Base-by-base conservation (phyloP, 2,797 vertebrate species). In the Tachyglossus aculeatus region DNA sequence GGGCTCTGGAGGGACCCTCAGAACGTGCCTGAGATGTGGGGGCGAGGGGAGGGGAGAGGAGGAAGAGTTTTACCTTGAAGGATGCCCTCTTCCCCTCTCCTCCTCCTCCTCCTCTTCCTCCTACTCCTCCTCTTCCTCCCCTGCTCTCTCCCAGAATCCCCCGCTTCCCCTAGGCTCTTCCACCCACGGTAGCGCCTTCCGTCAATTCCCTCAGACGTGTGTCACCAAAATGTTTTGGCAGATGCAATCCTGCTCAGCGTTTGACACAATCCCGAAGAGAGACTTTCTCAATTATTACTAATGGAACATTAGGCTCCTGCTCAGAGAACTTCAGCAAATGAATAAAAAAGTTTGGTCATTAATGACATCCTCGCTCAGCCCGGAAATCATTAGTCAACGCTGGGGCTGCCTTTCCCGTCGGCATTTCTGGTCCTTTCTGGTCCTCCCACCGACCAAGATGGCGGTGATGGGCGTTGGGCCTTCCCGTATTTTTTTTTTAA, bases 271-370 rank as follows among this genome's bases (percentile, higher is more conserved):
- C 82, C 88, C 74, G 53, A 88, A 81, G 88, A 90, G 84, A 91
- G 86, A 90, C 81, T 91, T 88, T 89, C 89, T 90, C 90, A 92
- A 91, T 93, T 91, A 93, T 88, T 89, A 89, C 90, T 93, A 92
- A 93, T 92, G 91, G 91, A 92, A 87, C 90, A 89, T 91, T 88
- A 86, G 39, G 78, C 84, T 93, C 67, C 77, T 91, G 90, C n/a
- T 88, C 90, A 85, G 82, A 88, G 91, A 92, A 88, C 88, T 89
- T 85, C 86, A 90, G 90, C 82, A 91, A n/a, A n/a, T 92, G 92
- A 93, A 92, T 92, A 92, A 93, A 93, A 93, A 91, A 92, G 88
- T n/a, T n/a, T n/a, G 91, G 91, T 91, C 91, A 91, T 93, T 92
- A 93, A 91, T 90, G 91, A 88, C 84, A 78, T 86, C 86, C 88